Percentiles rank a stretch among this genome's conserved stretches.
Conservation (phyloP, 1,140 invertebrate genomes). For the Leptonema lineaticorne region DNA sequence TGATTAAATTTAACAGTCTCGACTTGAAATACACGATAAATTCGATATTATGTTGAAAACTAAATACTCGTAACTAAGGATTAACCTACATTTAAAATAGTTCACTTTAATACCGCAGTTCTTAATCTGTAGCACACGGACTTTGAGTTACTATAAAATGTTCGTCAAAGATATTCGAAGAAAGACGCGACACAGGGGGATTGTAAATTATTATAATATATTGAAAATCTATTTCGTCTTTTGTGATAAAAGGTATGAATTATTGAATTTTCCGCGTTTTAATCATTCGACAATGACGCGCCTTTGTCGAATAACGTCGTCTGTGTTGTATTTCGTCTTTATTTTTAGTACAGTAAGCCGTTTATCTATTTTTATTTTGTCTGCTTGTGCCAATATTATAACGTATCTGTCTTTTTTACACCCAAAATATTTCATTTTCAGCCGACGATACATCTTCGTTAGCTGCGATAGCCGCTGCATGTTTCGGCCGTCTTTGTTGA, state of each 20-base stretch:
- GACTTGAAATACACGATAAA: too few species aligned
- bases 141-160: too few species aligned
- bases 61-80: too few species aligned
- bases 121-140: too few species aligned
- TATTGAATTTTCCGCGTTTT: background rate
- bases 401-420: background rate
- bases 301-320: constrained; percentile 1
- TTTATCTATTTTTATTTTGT: constrained; percentile 6
- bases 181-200: too few species aligned
- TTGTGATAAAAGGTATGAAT: background rate
- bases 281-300: background rate
- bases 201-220: too few species aligned
- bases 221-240: too few species aligned
- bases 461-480: background rate
- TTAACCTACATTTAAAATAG: too few species aligned
- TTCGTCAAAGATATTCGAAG: too few species aligned
- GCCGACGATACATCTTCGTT: constrained; percentile 4
- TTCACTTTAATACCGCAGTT: too few species aligned
- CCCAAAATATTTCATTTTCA: background rate
- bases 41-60: too few species aligned
- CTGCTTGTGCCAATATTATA: constrained; percentile 2
- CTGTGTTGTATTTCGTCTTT: background rate
- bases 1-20: too few species aligned
- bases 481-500: background rate
- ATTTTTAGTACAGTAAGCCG: background rate